A percentile compares a stretch with the other conserved stretches of the same genome.
phyloP scores from a whole-genome alignment of 2,888 invertebrate genomes.

The Adela reaumurella region DNA sequence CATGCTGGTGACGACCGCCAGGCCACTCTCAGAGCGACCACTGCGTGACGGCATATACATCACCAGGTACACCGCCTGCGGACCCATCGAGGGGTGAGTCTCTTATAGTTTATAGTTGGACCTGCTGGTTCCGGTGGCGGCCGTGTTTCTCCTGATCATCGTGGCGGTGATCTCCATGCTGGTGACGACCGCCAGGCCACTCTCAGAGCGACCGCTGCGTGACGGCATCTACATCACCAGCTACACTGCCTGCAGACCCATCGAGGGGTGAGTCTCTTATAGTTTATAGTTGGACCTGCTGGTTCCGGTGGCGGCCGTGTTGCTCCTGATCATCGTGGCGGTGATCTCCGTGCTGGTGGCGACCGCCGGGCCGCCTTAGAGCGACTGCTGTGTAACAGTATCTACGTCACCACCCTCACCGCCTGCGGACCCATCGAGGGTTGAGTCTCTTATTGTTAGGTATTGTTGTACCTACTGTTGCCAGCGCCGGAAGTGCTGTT shows the following conservation, averaged over 20 bases:
- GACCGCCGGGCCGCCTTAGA: conserved; percentile 41
- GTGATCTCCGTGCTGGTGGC: conserved; percentile 60
- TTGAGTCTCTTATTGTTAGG: too few relatives aligned
- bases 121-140: conserved; percentile 50
- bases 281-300: conserved; percentile 31
- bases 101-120: too few relatives aligned
- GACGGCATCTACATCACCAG: conserved; percentile 71
- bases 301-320: conserved; percentile 53
- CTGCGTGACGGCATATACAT: conserved; percentile 70
- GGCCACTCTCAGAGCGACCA: conserved; percentile 54
- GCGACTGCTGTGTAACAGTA: conserved; percentile 68
- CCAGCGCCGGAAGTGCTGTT: conserved; percentile 56
- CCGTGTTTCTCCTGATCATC: conserved; percentile 60
- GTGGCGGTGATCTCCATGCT: conserved; percentile 62
- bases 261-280: conserved; percentile 77
- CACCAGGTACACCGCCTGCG: conserved; percentile 72
- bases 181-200: conserved; percentile 47
- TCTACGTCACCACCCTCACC: conserved; percentile 68
- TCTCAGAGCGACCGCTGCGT: conserved; percentile 59
- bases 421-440: conserved; percentile 80
- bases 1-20: conserved; percentile 52
- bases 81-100: conserved; percentile 74
- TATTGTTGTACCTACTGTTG: conserved; percentile 56
- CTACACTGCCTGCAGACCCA: conserved; percentile 71
- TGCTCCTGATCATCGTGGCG: conserved; percentile 62